Evolutionary conservation across 2,888 invertebrate species (phyloP).

Genomic region (Epinotia demarniana): DNA sequence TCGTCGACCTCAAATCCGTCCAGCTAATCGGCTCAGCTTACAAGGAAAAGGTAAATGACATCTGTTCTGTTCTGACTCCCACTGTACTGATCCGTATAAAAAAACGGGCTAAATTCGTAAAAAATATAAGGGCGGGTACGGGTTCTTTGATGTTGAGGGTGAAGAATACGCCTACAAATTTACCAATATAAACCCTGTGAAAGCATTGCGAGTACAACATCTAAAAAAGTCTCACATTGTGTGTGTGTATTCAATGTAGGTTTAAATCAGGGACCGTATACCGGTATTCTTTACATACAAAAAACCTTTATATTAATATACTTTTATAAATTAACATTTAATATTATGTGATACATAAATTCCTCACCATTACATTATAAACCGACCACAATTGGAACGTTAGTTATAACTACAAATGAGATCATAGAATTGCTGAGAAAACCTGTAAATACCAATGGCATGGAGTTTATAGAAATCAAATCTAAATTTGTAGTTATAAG

Average conservation of each 20-base stretch:
- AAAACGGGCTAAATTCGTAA: not conserved
- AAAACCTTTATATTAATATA: not conserved
- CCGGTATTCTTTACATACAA: too few relatives aligned
- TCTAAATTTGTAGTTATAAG: not conserved
- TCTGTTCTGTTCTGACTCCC: constrained; percentile 46
- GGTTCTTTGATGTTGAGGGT: not conserved
- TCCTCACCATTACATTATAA: not conserved
- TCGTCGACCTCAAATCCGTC: constrained; percentile 97
- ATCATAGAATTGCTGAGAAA: not conserved
- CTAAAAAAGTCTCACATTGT: not conserved
- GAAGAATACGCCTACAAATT: not conserved
- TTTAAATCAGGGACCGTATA: too few relatives aligned
- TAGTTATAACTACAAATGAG: not conserved
- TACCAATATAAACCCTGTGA: not conserved
- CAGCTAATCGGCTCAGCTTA: constrained; percentile 97
- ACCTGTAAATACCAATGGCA: not conserved
- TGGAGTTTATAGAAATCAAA: not conserved
- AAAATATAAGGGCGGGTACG: not conserved
- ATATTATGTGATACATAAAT: not conserved
- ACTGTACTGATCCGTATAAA: not conserved
- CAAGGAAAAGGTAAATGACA: constrained; percentile 95
- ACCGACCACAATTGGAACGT: not conserved
- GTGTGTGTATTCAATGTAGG: not conserved
- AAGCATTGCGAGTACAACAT: not conserved
- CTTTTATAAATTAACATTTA: not conserved